Base-by-base conservation (phyloP, 2,797 vertebrate species). In the Malacoctenus gilli region DNA sequence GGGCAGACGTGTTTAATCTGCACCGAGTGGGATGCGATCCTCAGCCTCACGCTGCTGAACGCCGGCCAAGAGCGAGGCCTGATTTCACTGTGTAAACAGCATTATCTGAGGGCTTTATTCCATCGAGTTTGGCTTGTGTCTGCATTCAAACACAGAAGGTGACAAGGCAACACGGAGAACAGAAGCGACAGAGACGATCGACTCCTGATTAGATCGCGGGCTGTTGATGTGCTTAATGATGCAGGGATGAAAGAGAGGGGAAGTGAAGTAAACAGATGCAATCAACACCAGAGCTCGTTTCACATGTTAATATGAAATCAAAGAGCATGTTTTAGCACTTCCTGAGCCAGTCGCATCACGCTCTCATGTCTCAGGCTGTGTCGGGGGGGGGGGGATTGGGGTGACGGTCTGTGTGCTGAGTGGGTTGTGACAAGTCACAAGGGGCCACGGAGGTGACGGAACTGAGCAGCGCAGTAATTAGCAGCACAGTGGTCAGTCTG, bases 401-500 rank as follows among this genome's bases (percentile, higher is more conserved):
- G 30, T 18, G 42, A 11, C 21, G 64, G 54, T 28, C 20, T 41
- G 49, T 11, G 21, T 52, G 59, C 30, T 53, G 66, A 31, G 63
- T 67, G 74, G 55, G 48, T 72, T 71, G 65, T 68, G 65, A 68
- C 55, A 30, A 67, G 79, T 84, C 84, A 77, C 46, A 21, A 59
- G 82, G 61, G 77, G 57, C 60, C 54, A 59, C 58, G 46, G 63
- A 79, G 77, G 76, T 74, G 83, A 79, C 73, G 25, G 71, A 72
- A 69, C 79, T 60, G 53, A 68, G 25, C 39, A 35, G 40, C 70
- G 42, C 55, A 68, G 79, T 79, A 73, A 90, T 91, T 88, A 89
- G 76, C 72, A 48, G 40, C 74, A 89, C 83, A 90, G 72, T 79
- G 78, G 79, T 81, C 77, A 59, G 74, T 69, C 75, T 91, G 81